Conservation (phyloP, 2,113 vertebrate genomes). For the Cyprinodon tularosa region DNA sequence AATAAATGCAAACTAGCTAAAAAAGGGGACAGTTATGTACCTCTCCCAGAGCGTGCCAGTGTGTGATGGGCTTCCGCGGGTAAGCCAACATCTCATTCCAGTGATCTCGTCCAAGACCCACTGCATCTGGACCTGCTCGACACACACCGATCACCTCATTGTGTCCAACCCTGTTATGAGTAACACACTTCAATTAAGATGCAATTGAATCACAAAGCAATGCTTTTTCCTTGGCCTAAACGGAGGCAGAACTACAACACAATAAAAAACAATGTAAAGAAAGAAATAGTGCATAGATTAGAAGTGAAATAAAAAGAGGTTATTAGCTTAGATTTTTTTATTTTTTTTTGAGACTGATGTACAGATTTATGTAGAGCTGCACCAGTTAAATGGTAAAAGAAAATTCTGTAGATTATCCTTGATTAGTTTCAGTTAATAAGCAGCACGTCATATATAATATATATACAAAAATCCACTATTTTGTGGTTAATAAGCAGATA, state of each 20-base stretch:
- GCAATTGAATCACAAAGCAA: background rate
- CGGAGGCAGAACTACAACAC: background rate
- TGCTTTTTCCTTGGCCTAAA: background rate
- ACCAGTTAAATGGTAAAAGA: no score
- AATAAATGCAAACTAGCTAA: background rate
- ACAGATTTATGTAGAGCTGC: background rate
- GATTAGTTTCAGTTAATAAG: no score
- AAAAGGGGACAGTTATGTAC: slow-evolving; percentile 71
- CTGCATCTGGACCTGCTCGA: slow-evolving; percentile 88
- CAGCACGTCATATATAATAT: no score
- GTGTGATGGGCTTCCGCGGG: slow-evolving; percentile 96
- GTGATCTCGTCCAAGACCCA: slow-evolving; percentile 95
- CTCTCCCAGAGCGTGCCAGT: slow-evolving; percentile 96
- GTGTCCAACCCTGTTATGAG: slow-evolving; percentile 89
- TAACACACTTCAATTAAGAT: slow-evolving; percentile 17
- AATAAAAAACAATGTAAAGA: no score
- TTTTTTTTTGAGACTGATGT: background rate
- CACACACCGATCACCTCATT: slow-evolving; percentile 98
- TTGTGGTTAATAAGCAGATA: no score
- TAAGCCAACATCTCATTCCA: slow-evolving; percentile 99
- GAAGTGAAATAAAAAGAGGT: no score
- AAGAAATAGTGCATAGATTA: no score
- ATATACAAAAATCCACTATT: no score
- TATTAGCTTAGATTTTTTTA: background rate
- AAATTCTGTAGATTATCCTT: no score